Percentiles rank a stretch among this genome's conserved stretches.
Conservation (phyloP, 30 jellyfish, hydroid and myxozoan genomes). For the Hydractinia echinata region DNA sequence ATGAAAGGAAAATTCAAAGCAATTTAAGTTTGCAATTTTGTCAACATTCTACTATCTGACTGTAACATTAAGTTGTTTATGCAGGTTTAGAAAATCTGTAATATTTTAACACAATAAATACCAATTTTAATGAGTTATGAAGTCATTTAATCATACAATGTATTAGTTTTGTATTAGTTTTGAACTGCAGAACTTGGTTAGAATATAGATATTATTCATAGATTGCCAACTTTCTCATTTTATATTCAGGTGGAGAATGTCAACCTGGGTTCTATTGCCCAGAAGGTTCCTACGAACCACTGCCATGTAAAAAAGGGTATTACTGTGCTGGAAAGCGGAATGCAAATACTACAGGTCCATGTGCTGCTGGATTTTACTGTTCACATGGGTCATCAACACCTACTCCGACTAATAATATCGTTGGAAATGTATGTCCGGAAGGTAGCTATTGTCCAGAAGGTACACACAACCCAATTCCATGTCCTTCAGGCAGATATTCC, state of each 20-base stretch:
- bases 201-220: background rate
- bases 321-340: slow-evolving; percentile 73
- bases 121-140: no score
- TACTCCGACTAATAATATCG: slow-evolving; percentile 60
- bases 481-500: slow-evolving; percentile 84
- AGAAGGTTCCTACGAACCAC: slow-evolving; percentile 68
- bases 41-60: background rate
- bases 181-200: background rate
- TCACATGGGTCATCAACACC: slow-evolving; percentile 70
- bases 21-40: background rate
- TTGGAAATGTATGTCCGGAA: slow-evolving; percentile 85
- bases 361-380: slow-evolving; percentile 71
- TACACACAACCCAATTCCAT: slow-evolving; percentile 61
- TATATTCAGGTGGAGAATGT: slow-evolving; percentile 81
- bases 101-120: no score
- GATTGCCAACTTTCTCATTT: background rate
- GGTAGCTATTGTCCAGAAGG: slow-evolving; percentile 70
- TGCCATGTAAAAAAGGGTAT: slow-evolving; percentile 81
- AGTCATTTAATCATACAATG: no score
- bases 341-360: slow-evolving; percentile 51
- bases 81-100: no score
- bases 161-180: no score
- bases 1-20: background rate
- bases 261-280: slow-evolving; percentile 96
- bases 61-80: no score